Evolutionary conservation across 2,113 vertebrate species (phyloP).

Genomic region (Aldabrachelys gigantea): DNA sequence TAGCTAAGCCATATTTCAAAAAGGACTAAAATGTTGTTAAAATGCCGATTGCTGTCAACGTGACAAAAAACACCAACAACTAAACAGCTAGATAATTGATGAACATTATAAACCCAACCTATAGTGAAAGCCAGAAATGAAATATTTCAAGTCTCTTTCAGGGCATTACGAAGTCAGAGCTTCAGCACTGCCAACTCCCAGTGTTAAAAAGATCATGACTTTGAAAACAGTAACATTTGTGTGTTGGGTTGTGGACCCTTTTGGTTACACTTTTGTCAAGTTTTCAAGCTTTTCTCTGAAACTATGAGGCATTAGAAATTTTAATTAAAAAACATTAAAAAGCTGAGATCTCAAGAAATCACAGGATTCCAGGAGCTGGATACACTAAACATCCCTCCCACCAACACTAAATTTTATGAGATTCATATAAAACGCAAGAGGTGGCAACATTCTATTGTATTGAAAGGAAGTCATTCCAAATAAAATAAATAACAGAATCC

Average conservation of each 20-base stretch:
- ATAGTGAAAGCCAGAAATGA: background rate
- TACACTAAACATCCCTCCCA: too few species aligned
- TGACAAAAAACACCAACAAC: background rate
- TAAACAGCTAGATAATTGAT: background rate
- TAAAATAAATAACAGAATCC: background rate
- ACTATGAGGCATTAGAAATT: background rate
- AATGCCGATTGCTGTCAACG: background rate
- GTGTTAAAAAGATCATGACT: background rate
- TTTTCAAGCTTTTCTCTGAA: background rate
- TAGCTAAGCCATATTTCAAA: background rate
- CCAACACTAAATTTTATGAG: background rate
- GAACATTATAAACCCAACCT: background rate
- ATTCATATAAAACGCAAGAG: background rate
- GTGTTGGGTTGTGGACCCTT: background rate
- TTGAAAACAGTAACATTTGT: background rate
- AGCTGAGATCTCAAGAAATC: background rate
- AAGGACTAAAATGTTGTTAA: background rate
- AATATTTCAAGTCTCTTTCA: background rate
- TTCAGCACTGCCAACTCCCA: background rate
- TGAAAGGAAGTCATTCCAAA: background rate
- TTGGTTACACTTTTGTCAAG: background rate
- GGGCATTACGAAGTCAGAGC: constrained; percentile 2
- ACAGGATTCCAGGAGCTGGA: background rate
- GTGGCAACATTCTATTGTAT: background rate
- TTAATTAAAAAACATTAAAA: background rate